These are phyloP conservation scores for Diorhabda carinulata DNA, from an alignment of 1,140 invertebrate genomes.

Conservation along the genomic window DNA sequence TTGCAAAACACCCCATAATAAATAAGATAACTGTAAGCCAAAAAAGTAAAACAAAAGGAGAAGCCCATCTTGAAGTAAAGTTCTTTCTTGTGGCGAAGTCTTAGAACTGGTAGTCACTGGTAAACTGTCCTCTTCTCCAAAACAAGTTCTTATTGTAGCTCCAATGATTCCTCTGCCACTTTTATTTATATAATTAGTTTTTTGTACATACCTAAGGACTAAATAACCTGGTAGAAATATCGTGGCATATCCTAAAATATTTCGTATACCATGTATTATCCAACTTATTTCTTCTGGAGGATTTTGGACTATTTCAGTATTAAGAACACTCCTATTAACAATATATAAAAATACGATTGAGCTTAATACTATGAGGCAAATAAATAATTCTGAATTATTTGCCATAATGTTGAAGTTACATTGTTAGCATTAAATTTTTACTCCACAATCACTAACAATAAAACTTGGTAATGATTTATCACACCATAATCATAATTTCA, in stretches of 20 bases:
- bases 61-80: conserved; percentile 55
- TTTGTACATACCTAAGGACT: conserved; percentile 77
- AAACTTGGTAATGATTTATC: no score
- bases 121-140: conserved; percentile 53
- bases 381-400: conserved; percentile 34
- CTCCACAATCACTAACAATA: no score
- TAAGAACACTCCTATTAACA: conserved; percentile 35
- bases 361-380: conserved; percentile 33
- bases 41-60: conserved; percentile 75
- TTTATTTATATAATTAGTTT: conserved; percentile 77
- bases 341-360: conserved; percentile 30
- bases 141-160: conserved; percentile 58
- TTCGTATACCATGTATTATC: conserved; percentile 72
- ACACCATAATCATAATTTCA: no score
- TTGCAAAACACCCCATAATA: conserved; percentile 93
- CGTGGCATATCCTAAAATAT: conserved; percentile 85
- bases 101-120: conserved; percentile 38
- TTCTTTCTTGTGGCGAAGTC: conserved; percentile 40
- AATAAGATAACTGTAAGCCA: conserved; percentile 84
- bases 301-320: conserved; percentile 24
- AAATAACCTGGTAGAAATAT: conserved; percentile 82
- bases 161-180: conserved; percentile 62
- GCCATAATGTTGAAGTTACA: conserved; percentile 25
- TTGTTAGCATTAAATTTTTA: neutral
- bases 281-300: conserved; percentile 59